Evolutionary conservation across 2,797 vertebrate species (phyloP), one percentile per base, ranked within the genome.

Genomic region (Craterocephalus amniculus): DNA sequence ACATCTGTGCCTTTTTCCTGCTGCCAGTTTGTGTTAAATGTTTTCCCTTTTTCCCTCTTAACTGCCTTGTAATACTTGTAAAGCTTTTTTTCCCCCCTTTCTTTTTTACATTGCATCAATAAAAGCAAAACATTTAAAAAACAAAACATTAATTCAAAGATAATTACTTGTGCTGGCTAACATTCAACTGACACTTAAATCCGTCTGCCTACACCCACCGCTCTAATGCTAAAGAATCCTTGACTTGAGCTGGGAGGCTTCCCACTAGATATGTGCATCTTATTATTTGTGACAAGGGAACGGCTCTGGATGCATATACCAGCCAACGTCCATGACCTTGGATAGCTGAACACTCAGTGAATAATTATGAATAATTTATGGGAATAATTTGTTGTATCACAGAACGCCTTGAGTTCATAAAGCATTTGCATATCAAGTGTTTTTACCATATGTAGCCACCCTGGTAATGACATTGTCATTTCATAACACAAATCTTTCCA

Each of bases 361-460:
- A 86, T 82, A 81, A 87, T 80, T 79, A 63, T 88, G 75, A 86
- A 88, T 89, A 84, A 85, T 87, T 82, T 81, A 91, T 87, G 71
- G 52, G 52, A 78, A 85, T 87, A 59, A 82, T 83, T 77, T 79
- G 60, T 78, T 85, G 79, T 86, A 78, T 76, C 67, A 80, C 78
- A 36, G 38, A 51, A 76, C 64, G 63, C 67, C 40, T 70, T 78
- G 72, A 80, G 62, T 81, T 84, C 63, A 52, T 58, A 51, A 54
- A 77, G 54, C 63, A 84, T 77, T 67, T 75, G 68, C 73, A 83
- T 72, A 62, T 45, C n/a, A 68, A 72, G 62, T 75, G 70, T 60
- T 72, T 63, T 55, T 32, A 34, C 56, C 70, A 66, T 67, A 80
- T 76, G 67, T 60, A 68, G 57, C 73, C 38, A 26, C 72, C 70